Evolutionary conservation across 92 coral and sea anemone species (phyloP), one percentile per base, ranked within the genome.

Genomic region (Siderastrea radians): DNA sequence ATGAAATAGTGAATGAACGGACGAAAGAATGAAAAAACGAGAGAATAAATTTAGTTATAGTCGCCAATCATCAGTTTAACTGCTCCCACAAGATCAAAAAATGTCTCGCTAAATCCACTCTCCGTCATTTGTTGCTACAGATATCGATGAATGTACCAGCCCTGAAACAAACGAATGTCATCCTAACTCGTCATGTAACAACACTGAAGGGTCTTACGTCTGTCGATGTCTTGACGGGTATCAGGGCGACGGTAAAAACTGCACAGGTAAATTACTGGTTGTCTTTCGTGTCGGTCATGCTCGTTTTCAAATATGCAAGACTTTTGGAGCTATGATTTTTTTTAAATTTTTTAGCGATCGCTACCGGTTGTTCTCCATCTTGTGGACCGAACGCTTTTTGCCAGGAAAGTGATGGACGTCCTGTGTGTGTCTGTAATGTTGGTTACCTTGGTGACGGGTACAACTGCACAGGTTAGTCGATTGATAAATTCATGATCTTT

Each of bases 331-430:
- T 53, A 4, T 26, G 7, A 26, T 8, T 49, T 4, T 2, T 13
- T 52, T 43, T 17, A 8, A 17, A 11, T 14, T 7, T 49, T 6
- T 17, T 7, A 81, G 75, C 85, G 4, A 7, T 69, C 11, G 9
- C n/a, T 19, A 38, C 50, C 19, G 75, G 79, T 47, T 48, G 74
- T 60, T 61, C 65, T 19, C 86, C 87, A 46, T 73, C 84, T 5
- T 89, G 92, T 51, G 88, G 85, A 62, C 78, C 43, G 45, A 89
- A 89, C 62, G 92, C 92, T 0, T 47, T 74, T 14, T 89, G 92
- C 19, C 66, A 75, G 49, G 79, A 70, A 26, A 67, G 72, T 6
- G 85, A 55, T 66, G 86, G 79, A 13, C 70, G 48, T 46, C 48
- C 48, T 52, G 60, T 12, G 0, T 89, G 92, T 72, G 66, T 43